Percentiles rank a stretch among this genome's conserved stretches.
Conservation (phyloP, 2,888 invertebrate genomes). For the Punctoribates punctum region DNA sequence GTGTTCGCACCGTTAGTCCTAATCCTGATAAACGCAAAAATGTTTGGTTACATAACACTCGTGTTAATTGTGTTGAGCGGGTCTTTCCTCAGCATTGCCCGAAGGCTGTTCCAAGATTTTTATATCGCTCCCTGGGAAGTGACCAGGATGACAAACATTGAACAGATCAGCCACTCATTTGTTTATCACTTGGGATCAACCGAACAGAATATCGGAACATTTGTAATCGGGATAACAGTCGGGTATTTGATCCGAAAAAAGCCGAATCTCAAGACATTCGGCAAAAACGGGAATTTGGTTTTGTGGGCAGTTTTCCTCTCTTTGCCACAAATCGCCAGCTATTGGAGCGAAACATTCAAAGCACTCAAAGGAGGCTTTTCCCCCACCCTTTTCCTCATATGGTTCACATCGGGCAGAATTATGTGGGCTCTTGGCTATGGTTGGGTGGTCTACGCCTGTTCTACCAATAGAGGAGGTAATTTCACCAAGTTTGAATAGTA, state of each 20-base stretch:
- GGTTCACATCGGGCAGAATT: constrained; percentile 31
- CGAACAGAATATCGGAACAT: constrained; percentile 32
- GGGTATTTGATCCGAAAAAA: constrained; percentile 34
- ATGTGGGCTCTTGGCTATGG: constrained; percentile 41
- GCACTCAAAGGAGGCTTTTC: constrained; percentile 36
- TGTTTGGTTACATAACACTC: constrained; percentile 16
- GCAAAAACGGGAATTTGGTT: background rate
- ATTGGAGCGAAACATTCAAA: constrained; percentile 40
- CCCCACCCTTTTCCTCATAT: constrained; percentile 28
- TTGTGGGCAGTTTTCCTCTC: constrained; percentile 25
- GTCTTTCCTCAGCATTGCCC: background rate
- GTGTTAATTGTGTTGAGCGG: background rate
- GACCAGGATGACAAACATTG: constrained; percentile 18
- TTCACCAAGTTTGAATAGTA: background rate
- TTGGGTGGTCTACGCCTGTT: constrained; percentile 38
- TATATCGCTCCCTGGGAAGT: constrained; percentile 35
- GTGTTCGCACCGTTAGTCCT: constrained; percentile 35
- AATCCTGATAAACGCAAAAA: background rate
- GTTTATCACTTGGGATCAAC: constrained; percentile 34
- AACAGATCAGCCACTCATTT: constrained; percentile 34
- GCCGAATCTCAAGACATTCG: constrained; percentile 15
- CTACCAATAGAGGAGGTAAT: constrained; percentile 37
- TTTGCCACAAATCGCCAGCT: constrained; percentile 29
- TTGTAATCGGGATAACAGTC: constrained; percentile 26
- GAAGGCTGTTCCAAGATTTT: background rate